These are phyloP conservation scores for Stichopus chloronotus DNA, from an alignment of 35 echinoderm and acorn worm species.

Conservation along the genomic window DNA sequence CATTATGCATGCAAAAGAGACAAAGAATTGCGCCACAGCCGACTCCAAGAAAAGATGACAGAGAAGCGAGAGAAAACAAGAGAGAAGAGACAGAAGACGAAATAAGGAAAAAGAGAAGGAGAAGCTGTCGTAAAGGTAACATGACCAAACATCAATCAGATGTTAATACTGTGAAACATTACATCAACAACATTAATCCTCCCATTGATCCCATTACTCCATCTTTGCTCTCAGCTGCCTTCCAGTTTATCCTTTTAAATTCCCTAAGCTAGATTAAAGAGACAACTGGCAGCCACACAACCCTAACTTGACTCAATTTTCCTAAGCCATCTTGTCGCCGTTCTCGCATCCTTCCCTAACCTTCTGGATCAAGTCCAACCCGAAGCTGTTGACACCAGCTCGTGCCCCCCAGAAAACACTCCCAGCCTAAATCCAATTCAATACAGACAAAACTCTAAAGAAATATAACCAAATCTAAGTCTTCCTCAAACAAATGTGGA, in stretches of 20 bases:
- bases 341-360: slow-evolving; percentile 20
- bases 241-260: slow-evolving; percentile 34
- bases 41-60: not conserved
- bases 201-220: slow-evolving; percentile 5
- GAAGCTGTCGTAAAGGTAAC: not conserved
- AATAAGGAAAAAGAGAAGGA: not conserved
- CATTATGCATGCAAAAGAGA: not conserved
- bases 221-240: slow-evolving; percentile 39
- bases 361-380: slow-evolving; percentile 53
- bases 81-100: not conserved
- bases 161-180: slow-evolving; percentile 29
- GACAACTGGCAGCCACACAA: slow-evolving; percentile 39
- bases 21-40: too few species aligned
- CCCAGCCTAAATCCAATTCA: slow-evolving; percentile 13
- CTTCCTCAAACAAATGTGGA: slow-evolving; percentile 51
- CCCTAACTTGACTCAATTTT: slow-evolving; percentile 31
- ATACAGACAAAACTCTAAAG: slow-evolving; percentile 27
- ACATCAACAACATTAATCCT: slow-evolving; percentile 47
- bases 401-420: slow-evolving; percentile 17
- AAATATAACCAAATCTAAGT: slow-evolving; percentile 23
- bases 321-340: slow-evolving; percentile 26
- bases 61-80: not conserved
- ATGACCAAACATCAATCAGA: slow-evolving; percentile 41
- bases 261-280: slow-evolving; percentile 23
- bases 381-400: slow-evolving; percentile 37